Conservation (phyloP, 2,113 vertebrate species). For the Synodontis membranacea region DNA sequence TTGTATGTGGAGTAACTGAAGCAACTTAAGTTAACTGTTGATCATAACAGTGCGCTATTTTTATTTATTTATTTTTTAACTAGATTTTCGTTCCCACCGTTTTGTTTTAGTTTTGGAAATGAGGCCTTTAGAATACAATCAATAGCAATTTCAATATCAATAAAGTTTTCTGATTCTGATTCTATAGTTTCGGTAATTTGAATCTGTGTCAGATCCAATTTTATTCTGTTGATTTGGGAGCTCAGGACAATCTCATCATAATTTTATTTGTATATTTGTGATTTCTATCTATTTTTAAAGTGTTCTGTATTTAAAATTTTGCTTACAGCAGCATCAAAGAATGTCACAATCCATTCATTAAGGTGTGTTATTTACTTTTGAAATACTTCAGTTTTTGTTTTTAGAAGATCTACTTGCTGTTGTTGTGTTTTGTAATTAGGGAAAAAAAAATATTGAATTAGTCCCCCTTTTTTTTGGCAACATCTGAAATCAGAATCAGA, state of each 20-base stretch:
- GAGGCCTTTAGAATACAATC: not conserved
- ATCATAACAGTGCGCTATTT: no score
- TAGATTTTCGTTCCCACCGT: no score
- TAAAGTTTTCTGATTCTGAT: no score
- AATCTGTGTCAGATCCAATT: no score
- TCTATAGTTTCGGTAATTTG: no score
- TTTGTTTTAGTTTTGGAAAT: not conserved
- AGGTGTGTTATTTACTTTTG: not conserved
- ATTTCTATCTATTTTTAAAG: not conserved
- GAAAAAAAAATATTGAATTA: not conserved
- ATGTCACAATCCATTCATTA: not conserved
- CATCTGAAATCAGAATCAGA: not conserved
- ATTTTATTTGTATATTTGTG: not conserved
- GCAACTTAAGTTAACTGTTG: no score
- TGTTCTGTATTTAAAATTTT: not conserved
- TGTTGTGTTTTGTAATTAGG: not conserved
- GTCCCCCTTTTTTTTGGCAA: not conserved
- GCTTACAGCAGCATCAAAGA: not conserved
- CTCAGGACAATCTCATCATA: no score
- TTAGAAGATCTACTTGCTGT: not conserved
- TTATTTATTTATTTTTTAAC: no score
- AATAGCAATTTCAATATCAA: no score
- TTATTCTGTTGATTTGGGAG: no score
- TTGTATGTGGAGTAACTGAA: not conserved
- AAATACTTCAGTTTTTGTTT: not conserved